Evolutionary conservation across 2,113 vertebrate species (phyloP), one percentile per base, ranked within the genome.

Genomic region (Xiphophorus hellerii): DNA sequence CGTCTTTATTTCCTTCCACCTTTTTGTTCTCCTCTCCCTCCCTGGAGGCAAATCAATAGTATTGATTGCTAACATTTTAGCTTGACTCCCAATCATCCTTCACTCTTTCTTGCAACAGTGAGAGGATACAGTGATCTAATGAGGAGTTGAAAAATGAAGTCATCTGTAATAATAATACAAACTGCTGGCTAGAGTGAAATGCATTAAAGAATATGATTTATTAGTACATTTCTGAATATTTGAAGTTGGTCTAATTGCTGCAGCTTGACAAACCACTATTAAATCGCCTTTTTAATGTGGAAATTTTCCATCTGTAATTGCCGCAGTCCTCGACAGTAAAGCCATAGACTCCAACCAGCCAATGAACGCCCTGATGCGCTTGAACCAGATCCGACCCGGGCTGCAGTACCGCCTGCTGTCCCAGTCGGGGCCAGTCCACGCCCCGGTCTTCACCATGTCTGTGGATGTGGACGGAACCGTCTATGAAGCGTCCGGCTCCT

Each of bases 401-500:
- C 96, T 99, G 91, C 98, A 99, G 90, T 99, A 99, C 84, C 98
- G 98, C 84, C 96, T 99, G 86, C 95, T 99, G 81, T 99, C 98
- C 82, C 98, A 99, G 94, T 99, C 98, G 63, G 98, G 98, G 83
- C 98, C 98, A 31, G 98, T 99, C 83, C 98, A 99, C 39, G 98
- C 98, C 58, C 98, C 98, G 0, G 97, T 99, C 94, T 99, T 99
- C 94, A 99, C 98, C 82, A 99, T 99, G 98, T 98, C 97, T 39
- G 97, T 99, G 81, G 98, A 98, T 82, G 95, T 99, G 90, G 97
- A 99, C 61, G 97, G 98, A 75, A 98, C 96, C 37, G 93, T 96
- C 62, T 97, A 99, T 0, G 97, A 99, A 94, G 98, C 98, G 28
- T 98, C 97, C 37, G 98, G 98, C 76, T 97, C 97, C 88, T 99